A percentile compares a stretch with the other conserved stretches of the same genome.
Conservation (phyloP, 2,113 vertebrate genomes). For the Rhynchomys soricoides region DNA sequence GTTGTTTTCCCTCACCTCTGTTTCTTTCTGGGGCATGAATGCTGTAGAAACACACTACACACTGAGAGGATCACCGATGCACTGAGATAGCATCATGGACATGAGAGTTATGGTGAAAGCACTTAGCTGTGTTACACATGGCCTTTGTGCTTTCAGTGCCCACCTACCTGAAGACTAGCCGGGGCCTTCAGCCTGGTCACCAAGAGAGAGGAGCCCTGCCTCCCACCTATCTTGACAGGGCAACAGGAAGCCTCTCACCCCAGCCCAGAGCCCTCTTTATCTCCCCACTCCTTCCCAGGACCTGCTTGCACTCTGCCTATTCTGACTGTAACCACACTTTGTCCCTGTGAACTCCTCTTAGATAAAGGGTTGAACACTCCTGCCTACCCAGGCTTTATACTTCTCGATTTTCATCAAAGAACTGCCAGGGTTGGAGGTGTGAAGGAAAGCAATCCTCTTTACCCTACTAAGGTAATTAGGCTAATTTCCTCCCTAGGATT, state of each 20-base stretch:
- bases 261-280: too few species aligned
- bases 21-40: background rate
- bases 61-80: background rate
- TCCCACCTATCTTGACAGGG: too few species aligned
- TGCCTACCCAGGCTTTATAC: background rate
- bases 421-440: background rate
- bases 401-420: background rate
- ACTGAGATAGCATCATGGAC: too few species aligned
- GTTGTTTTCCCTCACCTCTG: background rate
- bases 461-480: background rate
- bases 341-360: background rate
- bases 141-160: background rate
- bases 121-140: background rate
- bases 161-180: background rate
- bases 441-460: background rate
- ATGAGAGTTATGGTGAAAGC: background rate
- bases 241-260: background rate
- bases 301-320: background rate
- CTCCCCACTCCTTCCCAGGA: background rate
- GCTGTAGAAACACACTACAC: background rate
- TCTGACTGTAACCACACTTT: background rate
- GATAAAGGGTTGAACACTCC: background rate
- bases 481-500: background rate
- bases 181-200: background rate
- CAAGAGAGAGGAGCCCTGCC: background rate